phyloP scores from a whole-genome alignment of 1,140 invertebrate genomes.

The Heliconius melpomene region DNA sequence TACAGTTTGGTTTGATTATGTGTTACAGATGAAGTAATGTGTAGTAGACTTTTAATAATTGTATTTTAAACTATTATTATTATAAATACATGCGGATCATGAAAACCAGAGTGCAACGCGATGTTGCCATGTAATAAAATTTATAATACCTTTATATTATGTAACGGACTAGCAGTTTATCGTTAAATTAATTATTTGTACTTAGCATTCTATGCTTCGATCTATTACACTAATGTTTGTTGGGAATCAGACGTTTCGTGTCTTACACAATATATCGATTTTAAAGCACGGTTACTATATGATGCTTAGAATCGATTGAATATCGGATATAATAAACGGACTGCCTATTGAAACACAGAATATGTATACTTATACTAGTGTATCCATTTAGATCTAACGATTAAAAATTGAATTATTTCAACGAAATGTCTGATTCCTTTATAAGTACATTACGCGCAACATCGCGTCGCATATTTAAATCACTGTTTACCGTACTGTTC shows the following conservation, averaged over 20 bases:
- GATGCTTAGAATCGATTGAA: constrained; percentile 45
- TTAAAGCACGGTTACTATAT: constrained; percentile 45
- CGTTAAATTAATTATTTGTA: constrained; percentile 78
- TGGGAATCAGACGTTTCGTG: constrained; percentile 68
- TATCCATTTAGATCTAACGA: constrained; percentile 47
- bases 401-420: constrained; percentile 42
- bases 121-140: constrained; percentile 66
- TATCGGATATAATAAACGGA: constrained; percentile 43
- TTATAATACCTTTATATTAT: constrained; percentile 56
- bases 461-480: constrained; percentile 69
- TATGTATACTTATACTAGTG: constrained; percentile 43
- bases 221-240: constrained; percentile 77
- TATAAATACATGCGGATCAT: constrained; percentile 75
- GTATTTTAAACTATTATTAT: constrained; percentile 75
- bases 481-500: constrained; percentile 77
- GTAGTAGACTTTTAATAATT: constrained; percentile 75
- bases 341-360: constrained; percentile 44
- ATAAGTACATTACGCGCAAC: constrained; percentile 69
- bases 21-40: constrained; percentile 79
- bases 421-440: constrained; percentile 70
- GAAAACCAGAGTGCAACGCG: constrained; percentile 78
- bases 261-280: constrained; percentile 36
- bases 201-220: constrained; percentile 72
- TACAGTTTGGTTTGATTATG: constrained; percentile 80
- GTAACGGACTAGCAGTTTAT: constrained; percentile 77